A percentile compares a stretch with the other conserved stretches of the same genome.
Conservation (phyloP, 2,113 vertebrate species). For the Shinisaurus crocodilurus region DNA sequence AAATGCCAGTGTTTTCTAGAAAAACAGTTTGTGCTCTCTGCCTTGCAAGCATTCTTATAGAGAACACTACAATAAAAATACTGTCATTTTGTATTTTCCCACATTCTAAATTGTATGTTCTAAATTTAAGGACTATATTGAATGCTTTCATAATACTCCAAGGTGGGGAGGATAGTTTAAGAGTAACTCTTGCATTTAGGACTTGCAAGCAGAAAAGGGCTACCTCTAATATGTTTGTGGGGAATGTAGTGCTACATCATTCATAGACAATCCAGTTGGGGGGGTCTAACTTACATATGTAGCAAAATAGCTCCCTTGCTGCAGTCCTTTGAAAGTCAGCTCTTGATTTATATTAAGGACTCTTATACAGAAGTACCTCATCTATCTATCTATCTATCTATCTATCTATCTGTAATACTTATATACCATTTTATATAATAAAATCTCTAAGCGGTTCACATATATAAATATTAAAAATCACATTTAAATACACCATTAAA, state of each 20-base stretch:
- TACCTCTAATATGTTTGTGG: no score
- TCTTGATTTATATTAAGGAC: not conserved
- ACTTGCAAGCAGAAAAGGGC: no score
- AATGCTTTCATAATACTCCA: conserved; percentile 10
- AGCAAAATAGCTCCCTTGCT: not conserved
- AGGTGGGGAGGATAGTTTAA: conserved; percentile 11
- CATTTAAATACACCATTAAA: no score
- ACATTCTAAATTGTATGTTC: not conserved
- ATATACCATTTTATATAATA: no score
- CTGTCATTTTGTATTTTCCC: not conserved
- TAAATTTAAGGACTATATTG: not conserved
- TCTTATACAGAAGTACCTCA: conserved; percentile 17
- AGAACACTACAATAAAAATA: not conserved
- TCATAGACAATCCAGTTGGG: not conserved
- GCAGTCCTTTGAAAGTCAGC: not conserved
- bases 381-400: no score
- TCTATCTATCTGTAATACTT: no score
- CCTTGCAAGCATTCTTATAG: no score
- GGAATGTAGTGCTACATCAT: not conserved
- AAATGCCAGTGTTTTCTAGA: not conserved
- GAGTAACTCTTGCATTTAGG: conserved; percentile 8
- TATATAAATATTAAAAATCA: no score
- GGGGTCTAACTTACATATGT: not conserved
- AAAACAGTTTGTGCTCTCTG: not conserved
- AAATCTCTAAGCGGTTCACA: no score